Evolutionary conservation across 2,797 vertebrate species (phyloP), one percentile per base, ranked within the genome.

Genomic region (Cyprinella venusta): DNA sequence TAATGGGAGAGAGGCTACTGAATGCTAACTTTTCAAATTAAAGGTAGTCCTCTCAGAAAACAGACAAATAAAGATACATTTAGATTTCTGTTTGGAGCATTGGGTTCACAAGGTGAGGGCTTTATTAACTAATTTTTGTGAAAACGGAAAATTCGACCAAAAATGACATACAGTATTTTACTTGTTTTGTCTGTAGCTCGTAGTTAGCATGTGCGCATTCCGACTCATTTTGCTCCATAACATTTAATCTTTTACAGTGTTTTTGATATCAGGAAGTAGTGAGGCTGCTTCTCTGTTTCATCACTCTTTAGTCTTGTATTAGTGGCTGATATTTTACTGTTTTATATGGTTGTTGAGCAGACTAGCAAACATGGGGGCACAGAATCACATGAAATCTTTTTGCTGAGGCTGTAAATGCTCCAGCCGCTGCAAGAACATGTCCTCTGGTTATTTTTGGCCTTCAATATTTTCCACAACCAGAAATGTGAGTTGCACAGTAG

Each of bases 401-500:
- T 81, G 68, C 68, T 61, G 68, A 81, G 26, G 69, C 48, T 64
- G 45, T 79, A 68, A 67, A 68, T 52, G 63, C 1, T 13, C 42
- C 76, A 79, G 26, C 63, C 18, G 0, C 30, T 64, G 40, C 30
- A 61, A 79, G 19, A 79, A 78, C 16, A 56, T 59, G 52, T 61
- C 65, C 42, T 71, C 18, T 1, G 48, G 75, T 77, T 69, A 80
- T 84, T 45, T 75, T 48, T 48, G 63, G 63, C 63, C 45, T 79
- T 79, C 76, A 79, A 54, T 79, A 19, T 52, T 68, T 67, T 79
- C 26, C 10, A 8, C 56, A 78, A 79, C 26, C 76, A 79, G 63
- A 65, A 67, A 79, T 79, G 30, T 38, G 19, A 67, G 42, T 67
- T 79, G 63, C 61, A 79, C 26, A 54, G 76, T 79, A 79, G 61